Evolutionary conservation across 2,113 vertebrate genomes (phyloP), one percentile per base, ranked within the genome.

Genomic region (Leiothrix lutea): DNA sequence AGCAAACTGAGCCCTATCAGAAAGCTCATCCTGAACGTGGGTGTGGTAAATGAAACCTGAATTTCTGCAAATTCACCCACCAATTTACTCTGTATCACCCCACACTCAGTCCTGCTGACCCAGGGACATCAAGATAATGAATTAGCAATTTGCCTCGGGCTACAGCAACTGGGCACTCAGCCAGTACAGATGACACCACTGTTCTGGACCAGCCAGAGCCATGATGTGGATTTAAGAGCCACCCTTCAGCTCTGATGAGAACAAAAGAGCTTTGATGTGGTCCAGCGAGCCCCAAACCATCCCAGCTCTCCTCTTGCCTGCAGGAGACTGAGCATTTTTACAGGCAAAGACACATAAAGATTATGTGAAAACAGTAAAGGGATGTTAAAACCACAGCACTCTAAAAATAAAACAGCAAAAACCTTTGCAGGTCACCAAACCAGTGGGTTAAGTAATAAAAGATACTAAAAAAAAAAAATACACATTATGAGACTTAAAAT

Each of bases 21-120:
- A 13, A 16, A 10, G 47, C 10, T 28, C 7, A 3, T 7, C 24
- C 4, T 13, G 38, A 66, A 67, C 0, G 11, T 14, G 5, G 14
- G 26, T 7, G 13, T 1, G 31, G 31, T 4, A 5, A 33, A 40
- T 26, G 1, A n/a, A 83, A 71, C 2, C 24, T 23, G 44, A 28
- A 6, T 54, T 86, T 71, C 42, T 40, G 28, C 50, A 18, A 3
- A 11, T 66, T 16, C 33, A 26, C 62, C 45, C 44, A 14, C 28
- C 29, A 11, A 8, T 14, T 31, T 7, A 6, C 54, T 56, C 31
- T 21, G 54, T 8, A n/a, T n/a, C 54, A 14, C 5, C 19, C 56
- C 12, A 5, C 0, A 14, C 0, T 22, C 20, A 8, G 33, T 2
- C 17, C 50, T 7, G 54, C 56, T 91, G 84, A 25, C 36, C 50